Percentiles rank a stretch among this genome's conserved stretches.
These are phyloP conservation scores for Illadopsis cleaveri DNA, from an alignment of 2,113 vertebrate genomes.

Conservation along the genomic window DNA sequence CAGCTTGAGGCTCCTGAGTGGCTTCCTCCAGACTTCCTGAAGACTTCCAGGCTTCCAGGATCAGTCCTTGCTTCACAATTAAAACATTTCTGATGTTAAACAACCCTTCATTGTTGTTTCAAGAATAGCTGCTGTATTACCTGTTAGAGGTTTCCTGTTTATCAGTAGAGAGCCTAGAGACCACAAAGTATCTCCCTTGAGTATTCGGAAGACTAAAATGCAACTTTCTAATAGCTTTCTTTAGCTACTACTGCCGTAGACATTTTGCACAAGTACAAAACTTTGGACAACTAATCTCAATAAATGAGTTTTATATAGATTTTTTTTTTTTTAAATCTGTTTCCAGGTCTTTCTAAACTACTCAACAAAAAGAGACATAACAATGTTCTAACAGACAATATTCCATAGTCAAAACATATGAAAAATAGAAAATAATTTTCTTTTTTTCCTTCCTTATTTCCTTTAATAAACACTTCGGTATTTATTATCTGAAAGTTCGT, in stretches of 20 bases:
- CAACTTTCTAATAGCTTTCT: neutral
- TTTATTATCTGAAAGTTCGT: neutral
- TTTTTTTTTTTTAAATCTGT: neutral
- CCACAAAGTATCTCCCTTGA: neutral
- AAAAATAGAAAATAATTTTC: no score
- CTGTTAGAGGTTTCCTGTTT: slow-evolving; percentile 58
- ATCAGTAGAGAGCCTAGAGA: neutral
- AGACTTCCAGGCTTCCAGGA: neutral
- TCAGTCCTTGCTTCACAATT: slow-evolving; percentile 63
- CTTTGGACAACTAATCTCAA: neutral
- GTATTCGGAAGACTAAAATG: neutral
- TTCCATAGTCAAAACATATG: neutral
- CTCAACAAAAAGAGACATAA: neutral
- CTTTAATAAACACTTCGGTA: neutral
- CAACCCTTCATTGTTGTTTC: slow-evolving; percentile 42
- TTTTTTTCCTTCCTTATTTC: neutral
- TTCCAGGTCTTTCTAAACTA: neutral
- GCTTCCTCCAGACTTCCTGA: neutral
- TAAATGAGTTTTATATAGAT: neutral
- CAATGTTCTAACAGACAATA: neutral
- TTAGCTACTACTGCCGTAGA: neutral
- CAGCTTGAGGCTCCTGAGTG: neutral
- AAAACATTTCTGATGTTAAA: slow-evolving; percentile 34
- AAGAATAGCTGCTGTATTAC: slow-evolving; percentile 55
- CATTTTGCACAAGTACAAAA: neutral